Evolutionary conservation across 2,888 invertebrate species (phyloP), one percentile per base, ranked within the genome.

Genomic region (Idaea aversata): DNA sequence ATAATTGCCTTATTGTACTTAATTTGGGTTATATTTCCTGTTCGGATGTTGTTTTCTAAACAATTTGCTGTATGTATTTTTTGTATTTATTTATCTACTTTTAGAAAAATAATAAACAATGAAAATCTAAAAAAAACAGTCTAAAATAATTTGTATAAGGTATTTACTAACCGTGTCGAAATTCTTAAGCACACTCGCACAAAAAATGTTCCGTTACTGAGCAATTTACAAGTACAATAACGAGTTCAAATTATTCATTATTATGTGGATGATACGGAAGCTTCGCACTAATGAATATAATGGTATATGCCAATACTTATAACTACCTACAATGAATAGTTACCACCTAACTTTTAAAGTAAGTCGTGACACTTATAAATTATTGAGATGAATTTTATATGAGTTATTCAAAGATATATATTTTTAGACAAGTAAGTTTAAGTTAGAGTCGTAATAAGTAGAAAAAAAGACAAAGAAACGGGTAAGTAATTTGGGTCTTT

Each of bases 171-270:
- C 34, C 66, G 65, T 72, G 76, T 75, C 72, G 67, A 80, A 78
- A 74, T 76, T 71, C 70, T 72, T 75, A 70, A 75, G 70, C 67
- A 15, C 61, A 57, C 38, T 38, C 58, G 60, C 62, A 72, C 65
- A 74, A 79, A 77, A 78, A 79, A 75, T 68, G 72, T 71, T 75
- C 83, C 82, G 86, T 86, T 85, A 83, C 68, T 67, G 38, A 72
- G 74, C 70, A 78, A 82, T 79, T 82, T 76, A 78, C 75, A 76
- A 72, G 73, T 75, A 70, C 66, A 68, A 65, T 71, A 74, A 72
- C 71, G 67, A 75, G 73, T 64, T 63, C 70, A 75, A 76, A 74
- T 73, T 75, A 74, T 65, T 75, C 65, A 71, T 67, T 47, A 47
- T 47, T 47, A 47, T 47, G 13, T 47, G 10, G 68, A 72, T 74